Conservation (phyloP, 2,888 invertebrate genomes). For the Papilio elwesi region DNA sequence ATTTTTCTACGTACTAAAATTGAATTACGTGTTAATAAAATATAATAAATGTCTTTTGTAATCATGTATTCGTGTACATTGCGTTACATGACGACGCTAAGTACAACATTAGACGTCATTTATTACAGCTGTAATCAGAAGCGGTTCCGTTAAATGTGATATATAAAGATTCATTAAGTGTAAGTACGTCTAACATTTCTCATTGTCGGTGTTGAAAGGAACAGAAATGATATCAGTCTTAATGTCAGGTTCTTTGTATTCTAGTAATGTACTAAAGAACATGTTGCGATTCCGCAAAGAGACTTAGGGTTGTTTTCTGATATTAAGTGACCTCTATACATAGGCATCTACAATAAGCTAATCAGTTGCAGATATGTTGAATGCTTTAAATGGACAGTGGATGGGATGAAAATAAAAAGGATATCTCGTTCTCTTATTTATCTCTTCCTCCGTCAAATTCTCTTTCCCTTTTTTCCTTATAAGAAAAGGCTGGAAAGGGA, state of each 20-base stretch:
- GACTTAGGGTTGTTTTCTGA: no score
- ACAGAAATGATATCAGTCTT: slow-evolving; percentile 3
- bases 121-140: slow-evolving; percentile 29
- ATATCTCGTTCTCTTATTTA: no score
- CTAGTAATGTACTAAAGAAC: neutral
- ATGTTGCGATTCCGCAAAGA: neutral
- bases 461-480: no score
- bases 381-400: no score
- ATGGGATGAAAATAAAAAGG: no score
- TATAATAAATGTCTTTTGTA: neutral
- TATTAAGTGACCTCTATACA: no score
- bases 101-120: slow-evolving; percentile 35
- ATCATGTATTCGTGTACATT: neutral
- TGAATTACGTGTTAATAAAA: no score
- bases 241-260: slow-evolving; percentile 9
- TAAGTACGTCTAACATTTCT: slow-evolving; percentile 11
- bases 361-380: no score
- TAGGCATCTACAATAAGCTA: no score
- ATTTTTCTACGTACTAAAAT: no score
- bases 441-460: no score
- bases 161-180: slow-evolving; percentile 38
- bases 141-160: slow-evolving; percentile 29
- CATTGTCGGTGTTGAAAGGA: slow-evolving; percentile 21
- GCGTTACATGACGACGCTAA: slow-evolving; percentile 30
- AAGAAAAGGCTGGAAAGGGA: no score